Percentiles rank a stretch among this genome's conserved stretches.
Evolutionary conservation across 2,113 vertebrate genomes (phyloP).

Genomic region (Motacilla tschutschensis): DNA sequence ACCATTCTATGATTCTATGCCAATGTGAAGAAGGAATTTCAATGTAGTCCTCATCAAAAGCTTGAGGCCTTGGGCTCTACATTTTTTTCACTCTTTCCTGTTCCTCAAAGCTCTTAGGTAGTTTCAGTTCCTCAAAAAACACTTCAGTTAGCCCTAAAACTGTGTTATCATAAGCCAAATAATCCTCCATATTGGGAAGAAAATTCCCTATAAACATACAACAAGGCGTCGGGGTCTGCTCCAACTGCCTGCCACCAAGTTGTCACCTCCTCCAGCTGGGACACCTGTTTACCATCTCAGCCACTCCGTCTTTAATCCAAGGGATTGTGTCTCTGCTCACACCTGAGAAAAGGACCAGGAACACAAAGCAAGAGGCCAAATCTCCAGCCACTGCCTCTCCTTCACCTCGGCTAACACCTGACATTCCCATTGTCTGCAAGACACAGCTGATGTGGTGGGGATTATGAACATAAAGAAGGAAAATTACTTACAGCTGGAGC

Average conservation of each 20-base stretch:
- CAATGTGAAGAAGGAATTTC: not conserved
- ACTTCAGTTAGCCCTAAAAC: not conserved
- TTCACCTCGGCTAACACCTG: conserved; percentile 32
- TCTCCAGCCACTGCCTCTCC: not conserved
- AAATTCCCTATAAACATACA: not conserved
- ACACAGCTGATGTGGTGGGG: conserved; percentile 23
- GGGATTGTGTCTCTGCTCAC: accelerated
- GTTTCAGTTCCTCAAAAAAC: not conserved
- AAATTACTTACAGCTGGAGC: conserved; percentile 69
- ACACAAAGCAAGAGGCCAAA: not conserved
- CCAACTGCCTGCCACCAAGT: not conserved
- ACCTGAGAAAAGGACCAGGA: not conserved
- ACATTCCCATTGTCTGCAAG: conserved; percentile 3
- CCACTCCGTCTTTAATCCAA: not conserved
- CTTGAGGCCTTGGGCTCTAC: not conserved
- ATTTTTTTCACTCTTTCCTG: not conserved
- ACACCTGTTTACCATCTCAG: not conserved
- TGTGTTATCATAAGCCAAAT: not conserved
- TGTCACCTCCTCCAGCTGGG: not conserved
- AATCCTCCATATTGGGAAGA: not conserved
- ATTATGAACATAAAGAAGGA: conserved; percentile 32
- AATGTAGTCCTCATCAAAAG: not conserved
- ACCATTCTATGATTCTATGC: not conserved
- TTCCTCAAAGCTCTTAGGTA: not conserved
- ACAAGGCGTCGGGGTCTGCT: not conserved